phyloP scores from a whole-genome alignment of 2,888 invertebrate genomes.

The Acanthosepion pharaonis region DNA sequence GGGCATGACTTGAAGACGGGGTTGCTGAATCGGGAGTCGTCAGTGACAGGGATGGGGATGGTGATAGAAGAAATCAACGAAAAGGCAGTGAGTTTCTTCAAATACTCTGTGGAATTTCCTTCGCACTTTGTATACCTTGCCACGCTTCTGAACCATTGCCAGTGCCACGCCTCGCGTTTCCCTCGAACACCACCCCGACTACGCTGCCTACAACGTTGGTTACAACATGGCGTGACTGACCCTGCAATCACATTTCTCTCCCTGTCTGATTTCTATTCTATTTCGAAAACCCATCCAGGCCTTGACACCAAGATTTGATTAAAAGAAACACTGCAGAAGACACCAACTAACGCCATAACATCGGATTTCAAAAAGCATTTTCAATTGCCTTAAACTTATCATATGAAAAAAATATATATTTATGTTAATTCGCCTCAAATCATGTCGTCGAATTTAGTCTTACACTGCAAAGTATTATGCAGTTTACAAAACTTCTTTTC shows the following conservation, averaged over 20 bases:
- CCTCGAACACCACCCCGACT: fast-evolving
- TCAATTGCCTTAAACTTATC: too few relatives aligned
- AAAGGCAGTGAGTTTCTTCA: background rate
- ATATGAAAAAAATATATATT: too few relatives aligned
- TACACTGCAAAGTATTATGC: too few relatives aligned
- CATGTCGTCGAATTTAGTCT: too few relatives aligned
- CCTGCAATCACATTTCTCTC: background rate
- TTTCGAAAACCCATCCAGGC: background rate
- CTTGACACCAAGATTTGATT: too few relatives aligned
- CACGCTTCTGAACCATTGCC: background rate
- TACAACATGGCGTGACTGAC: background rate
- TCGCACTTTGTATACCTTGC: background rate
- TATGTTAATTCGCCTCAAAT: too few relatives aligned
- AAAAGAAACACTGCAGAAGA: too few relatives aligned
- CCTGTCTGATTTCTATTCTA: background rate
- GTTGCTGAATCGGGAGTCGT: too few relatives aligned
- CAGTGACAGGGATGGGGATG: background rate
- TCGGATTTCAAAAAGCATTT: too few relatives aligned
- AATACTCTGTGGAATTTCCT: background rate
- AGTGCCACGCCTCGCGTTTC: background rate
- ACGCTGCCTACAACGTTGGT: background rate
- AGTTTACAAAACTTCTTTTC: too few relatives aligned
- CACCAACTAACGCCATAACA: too few relatives aligned
- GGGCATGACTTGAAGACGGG: too few relatives aligned
- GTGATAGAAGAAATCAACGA: background rate